phyloP scores from a whole-genome alignment of 1,140 invertebrate species.

The Centruroides vittatus region DNA sequence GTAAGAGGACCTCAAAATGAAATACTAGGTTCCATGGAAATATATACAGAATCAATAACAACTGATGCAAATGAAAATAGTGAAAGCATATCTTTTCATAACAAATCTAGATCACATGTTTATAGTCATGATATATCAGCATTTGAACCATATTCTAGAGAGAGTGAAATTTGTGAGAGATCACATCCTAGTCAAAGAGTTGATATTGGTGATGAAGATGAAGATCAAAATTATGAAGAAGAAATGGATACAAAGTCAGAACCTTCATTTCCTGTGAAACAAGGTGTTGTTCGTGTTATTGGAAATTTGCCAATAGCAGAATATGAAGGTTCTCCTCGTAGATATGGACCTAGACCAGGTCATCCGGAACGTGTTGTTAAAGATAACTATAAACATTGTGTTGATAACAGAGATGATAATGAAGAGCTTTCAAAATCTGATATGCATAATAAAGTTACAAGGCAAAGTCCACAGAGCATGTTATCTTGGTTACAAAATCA shows the following conservation, averaged over 20 bases:
- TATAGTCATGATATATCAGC: neutral
- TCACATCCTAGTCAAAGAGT: neutral
- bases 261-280: constrained; percentile 11
- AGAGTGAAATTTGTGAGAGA: neutral
- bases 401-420: too few relatives aligned
- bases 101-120: neutral
- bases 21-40: too few relatives aligned
- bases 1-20: too few relatives aligned
- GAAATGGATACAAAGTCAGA: constrained; percentile 15
- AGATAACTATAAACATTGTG: neutral
- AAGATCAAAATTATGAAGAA: constrained; percentile 6
- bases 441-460: too few relatives aligned
- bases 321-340: constrained; percentile 75
- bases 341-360: constrained; percentile 51
- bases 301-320: constrained; percentile 76
- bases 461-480: too few relatives aligned
- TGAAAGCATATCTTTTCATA: neutral
- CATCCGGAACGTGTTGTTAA: constrained; percentile 18
- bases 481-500: too few relatives aligned
- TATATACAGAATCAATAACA: too few relatives aligned
- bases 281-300: constrained; percentile 51
- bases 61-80: neutral
- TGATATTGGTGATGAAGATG: too few relatives aligned
- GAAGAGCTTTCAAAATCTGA: too few relatives aligned
- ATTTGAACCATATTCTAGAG: neutral